Evolutionary conservation across 2,797 vertebrate genomes (phyloP), one percentile per base, ranked within the genome.

Genomic region (Aldrovandia affinis): DNA sequence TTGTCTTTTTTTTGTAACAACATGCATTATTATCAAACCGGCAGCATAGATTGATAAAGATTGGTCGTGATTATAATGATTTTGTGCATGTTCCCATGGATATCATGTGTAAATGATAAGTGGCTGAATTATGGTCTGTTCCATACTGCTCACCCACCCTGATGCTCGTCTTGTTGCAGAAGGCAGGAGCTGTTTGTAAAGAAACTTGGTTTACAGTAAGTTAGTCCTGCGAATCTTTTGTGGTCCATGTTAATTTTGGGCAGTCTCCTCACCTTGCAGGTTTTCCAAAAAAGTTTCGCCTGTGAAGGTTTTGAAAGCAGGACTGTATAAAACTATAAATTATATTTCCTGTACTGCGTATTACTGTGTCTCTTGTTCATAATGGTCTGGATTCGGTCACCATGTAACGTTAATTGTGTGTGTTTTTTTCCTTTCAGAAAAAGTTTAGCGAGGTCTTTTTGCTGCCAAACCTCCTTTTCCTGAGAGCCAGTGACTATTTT

Each of bases 21-120:
- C 2, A 33, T 22, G 59, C 81, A 54, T 73, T 68, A 84, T 80
- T 86, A 84, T 81, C 55, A 88, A 78, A 82, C 73, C 68, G 70
- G 20, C 80, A 81, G 78, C 65, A 84, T 42, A 84, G 59, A 84
- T 84, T 79, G 39, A 79, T 73, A 4, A 84, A 87, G 25, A 77
- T 83, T 25, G n/a, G 55, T 33, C 39, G 59, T 85, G 83, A 83
- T 78, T 86, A 81, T 57, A 61, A 85, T 81, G 85, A 78, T 75
- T 65, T 63, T 81, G 81, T 70, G 12, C 77, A 83, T 80, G 28
- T 81, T 84, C 83, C 80, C 82, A 83, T 78, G 78, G 81, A 78
- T 70, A 63, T 47, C 82, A 65, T 73, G 77, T 78, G 81, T 81
- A 50, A 63, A 79, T 61, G 78, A 57, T 54, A 54, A 80, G 63